Conservation (phyloP, 1,140 invertebrate species). For the Asbolus verrucosus region DNA sequence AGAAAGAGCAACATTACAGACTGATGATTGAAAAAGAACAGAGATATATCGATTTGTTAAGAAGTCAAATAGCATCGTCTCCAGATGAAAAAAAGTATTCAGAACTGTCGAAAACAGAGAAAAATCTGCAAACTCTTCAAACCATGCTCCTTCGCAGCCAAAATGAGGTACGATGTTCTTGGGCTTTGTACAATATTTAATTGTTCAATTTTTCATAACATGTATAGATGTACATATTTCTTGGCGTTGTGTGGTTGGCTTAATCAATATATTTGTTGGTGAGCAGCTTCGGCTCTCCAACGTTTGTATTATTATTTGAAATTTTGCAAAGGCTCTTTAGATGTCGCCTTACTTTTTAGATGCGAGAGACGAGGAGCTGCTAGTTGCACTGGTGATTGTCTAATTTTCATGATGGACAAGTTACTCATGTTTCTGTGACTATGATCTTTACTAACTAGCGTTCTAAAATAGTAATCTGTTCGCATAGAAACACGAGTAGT, state of each 20-base stretch:
- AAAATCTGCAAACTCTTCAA: constrained; percentile 73
- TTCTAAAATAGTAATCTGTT: constrained; percentile 2
- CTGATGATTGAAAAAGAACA: constrained; percentile 80
- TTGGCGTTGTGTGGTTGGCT: constrained; percentile 31
- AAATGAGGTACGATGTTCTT: constrained; percentile 53
- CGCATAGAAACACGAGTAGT: constrained; percentile 26
- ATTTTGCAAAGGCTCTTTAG: constrained; percentile 25
- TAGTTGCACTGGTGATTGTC: constrained; percentile 39
- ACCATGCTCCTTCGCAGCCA: constrained; percentile 67
- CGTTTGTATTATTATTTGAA: neutral
- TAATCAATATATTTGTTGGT: constrained; percentile 11
- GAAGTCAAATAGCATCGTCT: constrained; percentile 62
- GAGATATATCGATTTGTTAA: constrained; percentile 73
- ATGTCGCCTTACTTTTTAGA: constrained; percentile 26
- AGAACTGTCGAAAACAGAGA: constrained; percentile 72
- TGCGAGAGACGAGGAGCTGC: constrained; percentile 22
- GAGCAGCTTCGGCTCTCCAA: constrained; percentile 8
- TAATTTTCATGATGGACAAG: constrained; percentile 42
- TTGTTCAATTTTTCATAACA: too few relatives aligned
- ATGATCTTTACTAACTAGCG: constrained; percentile 23
- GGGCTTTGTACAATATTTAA: constrained; percentile 31
- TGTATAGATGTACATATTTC: constrained; percentile 35
- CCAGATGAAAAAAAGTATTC: constrained; percentile 63
- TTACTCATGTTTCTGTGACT: constrained; percentile 36
- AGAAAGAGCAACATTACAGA: constrained; percentile 75